phyloP scores from a whole-genome alignment of 2,888 invertebrate genomes.

The Halictus quadricinctus region DNA sequence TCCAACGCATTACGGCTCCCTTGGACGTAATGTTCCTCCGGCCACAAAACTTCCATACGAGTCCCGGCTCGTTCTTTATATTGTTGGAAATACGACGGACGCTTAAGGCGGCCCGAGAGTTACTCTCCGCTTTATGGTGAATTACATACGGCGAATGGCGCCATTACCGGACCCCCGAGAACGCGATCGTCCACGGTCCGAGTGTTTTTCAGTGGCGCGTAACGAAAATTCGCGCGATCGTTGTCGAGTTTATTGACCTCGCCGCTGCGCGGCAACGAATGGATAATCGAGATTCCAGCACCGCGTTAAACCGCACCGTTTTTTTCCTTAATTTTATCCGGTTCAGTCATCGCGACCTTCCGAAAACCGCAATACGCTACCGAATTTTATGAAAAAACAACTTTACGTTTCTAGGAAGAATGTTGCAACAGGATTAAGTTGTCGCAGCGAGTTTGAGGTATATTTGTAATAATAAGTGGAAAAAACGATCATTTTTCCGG shows the following conservation, averaged over 20 bases:
- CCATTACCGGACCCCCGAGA: background rate
- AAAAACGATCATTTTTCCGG: too few relatives aligned
- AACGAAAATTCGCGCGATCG: background rate
- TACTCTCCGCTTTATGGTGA: constrained; percentile 4
- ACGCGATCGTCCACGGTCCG: background rate
- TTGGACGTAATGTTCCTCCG: constrained; percentile 22
- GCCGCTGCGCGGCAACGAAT: background rate
- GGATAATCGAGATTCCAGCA: background rate
- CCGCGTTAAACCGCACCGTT: background rate
- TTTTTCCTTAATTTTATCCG: background rate
- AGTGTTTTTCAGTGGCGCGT: constrained; percentile 4
- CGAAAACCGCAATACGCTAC: background rate
- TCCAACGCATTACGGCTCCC: constrained; percentile 38
- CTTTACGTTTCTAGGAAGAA: background rate
- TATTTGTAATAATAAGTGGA: too few relatives aligned
- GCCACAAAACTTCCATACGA: constrained; percentile 22
- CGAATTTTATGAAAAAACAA: background rate
- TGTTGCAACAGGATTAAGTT: too few relatives aligned
- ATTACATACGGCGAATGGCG: constrained; percentile 11
- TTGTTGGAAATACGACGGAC: constrained; percentile 12
- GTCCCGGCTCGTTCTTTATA: background rate
- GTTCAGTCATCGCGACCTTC: background rate
- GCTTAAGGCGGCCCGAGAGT: constrained; percentile 17
- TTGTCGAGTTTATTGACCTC: background rate
- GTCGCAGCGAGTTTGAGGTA: too few relatives aligned